Conservation (phyloP, 2,888 invertebrate genomes). For the Eupithecia abbreviata region DNA sequence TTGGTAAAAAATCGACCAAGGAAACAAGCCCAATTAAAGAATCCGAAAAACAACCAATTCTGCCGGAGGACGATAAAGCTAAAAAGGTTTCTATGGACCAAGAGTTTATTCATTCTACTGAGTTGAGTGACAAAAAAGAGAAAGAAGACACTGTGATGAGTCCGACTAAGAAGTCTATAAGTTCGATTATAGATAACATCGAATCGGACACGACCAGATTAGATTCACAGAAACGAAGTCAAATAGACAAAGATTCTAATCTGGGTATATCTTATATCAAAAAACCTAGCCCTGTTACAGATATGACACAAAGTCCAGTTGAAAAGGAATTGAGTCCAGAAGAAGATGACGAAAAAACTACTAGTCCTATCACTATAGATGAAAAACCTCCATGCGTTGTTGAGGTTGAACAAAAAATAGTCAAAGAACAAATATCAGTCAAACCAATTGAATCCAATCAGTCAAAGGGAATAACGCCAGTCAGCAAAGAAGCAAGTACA, state of each 20-base stretch:
- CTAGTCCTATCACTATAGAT: conserved; percentile 32
- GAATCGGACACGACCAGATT: neutral
- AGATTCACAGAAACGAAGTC: conserved; percentile 19
- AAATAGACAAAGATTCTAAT: neutral
- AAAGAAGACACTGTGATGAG: neutral
- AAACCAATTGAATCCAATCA: conserved; percentile 5
- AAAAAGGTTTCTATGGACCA: neutral
- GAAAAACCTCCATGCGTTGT: conserved; percentile 29
- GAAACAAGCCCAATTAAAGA: conserved; percentile 27
- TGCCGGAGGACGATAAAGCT: neutral
- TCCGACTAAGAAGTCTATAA: neutral
- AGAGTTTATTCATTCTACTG: neutral
- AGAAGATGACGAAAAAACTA: conserved; percentile 34
- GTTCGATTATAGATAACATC: neutral
- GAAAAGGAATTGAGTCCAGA: conserved; percentile 28
- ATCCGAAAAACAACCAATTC: conserved; percentile 13
- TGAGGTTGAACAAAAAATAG: conserved; percentile 22
- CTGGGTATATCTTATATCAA: neutral
- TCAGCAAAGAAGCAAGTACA: neutral
- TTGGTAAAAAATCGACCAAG: conserved; percentile 40
- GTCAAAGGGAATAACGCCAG: neutral
- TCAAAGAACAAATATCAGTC: neutral
- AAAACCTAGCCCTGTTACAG: conserved; percentile 13
- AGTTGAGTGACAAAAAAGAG: neutral
- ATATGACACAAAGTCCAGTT: neutral